Percentiles rank a stretch among this genome's conserved stretches.
Evolutionary conservation across 2,113 vertebrate species (phyloP).

Genomic region (Todiramphus saurophagus): DNA sequence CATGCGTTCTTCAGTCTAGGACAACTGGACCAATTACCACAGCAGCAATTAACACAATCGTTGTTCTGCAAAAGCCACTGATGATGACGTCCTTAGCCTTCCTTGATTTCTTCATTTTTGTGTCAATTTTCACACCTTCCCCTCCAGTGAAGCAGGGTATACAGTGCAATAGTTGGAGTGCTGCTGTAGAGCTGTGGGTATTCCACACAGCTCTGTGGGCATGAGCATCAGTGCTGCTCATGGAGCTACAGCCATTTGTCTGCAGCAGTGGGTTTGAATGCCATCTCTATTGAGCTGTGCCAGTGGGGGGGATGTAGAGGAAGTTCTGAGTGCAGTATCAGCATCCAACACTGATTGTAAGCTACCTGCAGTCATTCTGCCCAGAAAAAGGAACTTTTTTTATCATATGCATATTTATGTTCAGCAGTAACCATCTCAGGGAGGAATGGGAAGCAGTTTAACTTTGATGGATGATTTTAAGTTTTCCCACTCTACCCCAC

Average conservation of each 20-base stretch:
- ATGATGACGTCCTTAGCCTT: accelerated
- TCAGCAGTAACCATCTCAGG: neutral
- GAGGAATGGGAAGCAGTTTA: neutral
- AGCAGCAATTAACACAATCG: neutral
- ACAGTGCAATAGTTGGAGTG: accelerated
- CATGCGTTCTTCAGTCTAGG: neutral
- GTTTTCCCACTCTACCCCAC: constrained; percentile 24
- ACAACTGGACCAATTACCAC: neutral
- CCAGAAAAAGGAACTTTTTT: neutral
- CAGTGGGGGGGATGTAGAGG: neutral
- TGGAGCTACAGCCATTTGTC: accelerated
- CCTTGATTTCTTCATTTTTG: neutral
- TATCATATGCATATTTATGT: neutral
- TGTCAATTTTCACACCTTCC: neutral
- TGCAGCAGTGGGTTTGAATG: neutral
- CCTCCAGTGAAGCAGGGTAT: neutral
- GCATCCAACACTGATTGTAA: neutral
- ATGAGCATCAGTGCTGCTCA: neutral
- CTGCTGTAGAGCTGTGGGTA: neutral
- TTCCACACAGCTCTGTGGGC: accelerated
- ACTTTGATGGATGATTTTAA: constrained; percentile 39
- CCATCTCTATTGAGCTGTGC: neutral
- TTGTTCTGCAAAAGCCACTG: neutral
- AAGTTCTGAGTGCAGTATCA: neutral
- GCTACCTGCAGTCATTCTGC: neutral